Conservation (phyloP, 2,113 vertebrate species). For the Poecilia latipinna region DNA sequence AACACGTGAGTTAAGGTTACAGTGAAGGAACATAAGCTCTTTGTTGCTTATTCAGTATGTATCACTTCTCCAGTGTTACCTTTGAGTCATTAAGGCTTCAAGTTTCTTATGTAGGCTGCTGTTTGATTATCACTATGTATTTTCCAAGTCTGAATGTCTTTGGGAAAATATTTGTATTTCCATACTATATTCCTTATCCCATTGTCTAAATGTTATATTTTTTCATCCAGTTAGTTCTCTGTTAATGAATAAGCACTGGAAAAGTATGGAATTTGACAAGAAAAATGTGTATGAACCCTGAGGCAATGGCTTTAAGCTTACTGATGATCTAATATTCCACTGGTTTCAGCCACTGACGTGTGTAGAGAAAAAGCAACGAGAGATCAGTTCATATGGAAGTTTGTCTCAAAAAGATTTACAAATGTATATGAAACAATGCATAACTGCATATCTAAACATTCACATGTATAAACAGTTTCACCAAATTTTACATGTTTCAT, state of each 20-base stretch:
- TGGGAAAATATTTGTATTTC: background rate
- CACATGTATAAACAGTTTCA: too few relatives aligned
- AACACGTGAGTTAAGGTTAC: slow-evolving; percentile 84
- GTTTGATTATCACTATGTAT: background rate
- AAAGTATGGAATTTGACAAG: background rate
- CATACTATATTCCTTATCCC: background rate
- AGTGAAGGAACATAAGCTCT: background rate
- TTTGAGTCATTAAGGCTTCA: background rate
- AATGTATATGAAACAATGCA: too few relatives aligned
- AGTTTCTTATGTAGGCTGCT: background rate
- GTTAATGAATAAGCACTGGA: background rate
- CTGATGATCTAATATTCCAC: background rate
- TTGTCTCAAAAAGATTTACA: too few relatives aligned
- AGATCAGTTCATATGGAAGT: background rate
- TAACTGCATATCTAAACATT: too few relatives aligned
- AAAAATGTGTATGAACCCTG: background rate
- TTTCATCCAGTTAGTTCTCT: too few relatives aligned
- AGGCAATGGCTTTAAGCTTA: too few relatives aligned
- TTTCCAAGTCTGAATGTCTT: background rate
- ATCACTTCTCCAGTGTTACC: too few relatives aligned
- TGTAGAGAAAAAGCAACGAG: background rate
- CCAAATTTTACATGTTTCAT: too few relatives aligned
- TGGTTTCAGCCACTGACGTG: background rate
- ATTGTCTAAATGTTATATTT: background rate
- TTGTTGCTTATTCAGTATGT: too few relatives aligned